A percentile compares a stretch with the other conserved stretches of the same genome.
phyloP scores from a whole-genome alignment of 2,888 invertebrate species.

The Harpalus rufipes region DNA sequence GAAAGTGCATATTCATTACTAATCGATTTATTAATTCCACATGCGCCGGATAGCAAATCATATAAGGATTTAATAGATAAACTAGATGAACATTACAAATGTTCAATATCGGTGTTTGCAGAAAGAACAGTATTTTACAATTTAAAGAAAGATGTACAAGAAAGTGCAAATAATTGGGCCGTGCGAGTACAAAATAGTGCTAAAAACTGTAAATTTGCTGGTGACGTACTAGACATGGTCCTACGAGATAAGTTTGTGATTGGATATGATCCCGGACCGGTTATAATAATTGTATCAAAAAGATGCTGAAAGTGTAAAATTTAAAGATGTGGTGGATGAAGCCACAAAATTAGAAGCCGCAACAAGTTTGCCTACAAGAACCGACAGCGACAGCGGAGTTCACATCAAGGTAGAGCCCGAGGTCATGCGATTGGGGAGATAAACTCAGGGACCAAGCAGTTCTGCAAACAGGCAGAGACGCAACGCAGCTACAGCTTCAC shows the following conservation, averaged over 20 bases:
- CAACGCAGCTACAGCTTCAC: no score
- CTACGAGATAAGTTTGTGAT: constrained; percentile 5
- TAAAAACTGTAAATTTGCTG: neutral
- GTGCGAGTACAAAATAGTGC: constrained; percentile 9
- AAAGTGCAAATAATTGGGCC: neutral
- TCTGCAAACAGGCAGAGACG: no score
- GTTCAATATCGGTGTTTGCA: no score
- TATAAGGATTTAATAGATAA: neutral
- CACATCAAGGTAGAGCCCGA: constrained; percentile 15
- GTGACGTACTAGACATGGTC: neutral
- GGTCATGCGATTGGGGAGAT: neutral
- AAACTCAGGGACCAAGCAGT: no score
- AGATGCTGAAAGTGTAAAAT: neutral
- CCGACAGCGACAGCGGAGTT: neutral
- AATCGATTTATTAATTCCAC: constrained; percentile 63
- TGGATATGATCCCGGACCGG: neutral
- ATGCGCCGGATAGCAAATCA: constrained; percentile 48
- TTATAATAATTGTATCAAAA: neutral
- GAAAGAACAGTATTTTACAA: no score
- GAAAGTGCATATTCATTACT: neutral
- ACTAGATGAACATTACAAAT: no score
- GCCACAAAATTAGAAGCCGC: constrained; percentile 18
- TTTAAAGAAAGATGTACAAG: no score
- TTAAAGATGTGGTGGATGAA: neutral
- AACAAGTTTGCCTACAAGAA: neutral